Conservation (phyloP, 2,797 vertebrate genomes). For the Enoplosus armatus region DNA sequence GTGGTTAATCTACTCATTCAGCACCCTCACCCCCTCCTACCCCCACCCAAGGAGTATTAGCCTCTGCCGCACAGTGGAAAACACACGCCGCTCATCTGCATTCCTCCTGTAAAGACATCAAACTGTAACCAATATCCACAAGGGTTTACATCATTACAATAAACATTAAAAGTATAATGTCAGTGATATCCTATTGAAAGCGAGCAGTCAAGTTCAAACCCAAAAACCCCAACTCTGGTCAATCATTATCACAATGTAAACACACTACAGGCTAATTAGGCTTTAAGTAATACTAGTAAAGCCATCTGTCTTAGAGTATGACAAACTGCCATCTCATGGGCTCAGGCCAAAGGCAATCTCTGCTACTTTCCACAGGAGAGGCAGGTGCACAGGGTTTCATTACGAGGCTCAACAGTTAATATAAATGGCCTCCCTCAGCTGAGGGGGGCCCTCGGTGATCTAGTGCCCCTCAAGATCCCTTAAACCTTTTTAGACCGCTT, state of each 20-base stretch:
- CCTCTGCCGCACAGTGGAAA: conserved; percentile 75
- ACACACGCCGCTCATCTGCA: conserved; percentile 65
- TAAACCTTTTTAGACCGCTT: conserved; percentile 56
- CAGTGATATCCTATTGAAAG: conserved; percentile 48
- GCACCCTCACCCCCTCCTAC: conserved; percentile 38
- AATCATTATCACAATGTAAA: conserved; percentile 41
- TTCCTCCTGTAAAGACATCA: conserved; percentile 59
- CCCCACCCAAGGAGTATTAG: conserved; percentile 47
- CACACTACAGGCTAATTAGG: conserved; percentile 41
- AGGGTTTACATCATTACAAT: conserved; percentile 61
- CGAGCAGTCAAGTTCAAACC: conserved; percentile 6
- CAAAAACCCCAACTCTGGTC: conserved; percentile 13
- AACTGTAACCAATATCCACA: conserved; percentile 59
- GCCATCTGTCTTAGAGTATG: conserved; percentile 13
- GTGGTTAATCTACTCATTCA: conserved; percentile 76
- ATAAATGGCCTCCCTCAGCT: not conserved
- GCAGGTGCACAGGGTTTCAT: conserved; percentile 73
- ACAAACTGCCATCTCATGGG: conserved; percentile 32
- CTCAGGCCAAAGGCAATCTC: conserved; percentile 25
- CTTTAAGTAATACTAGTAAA: conserved; percentile 40
- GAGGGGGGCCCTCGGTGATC: conserved; percentile 8
- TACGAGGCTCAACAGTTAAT: conserved; percentile 26
- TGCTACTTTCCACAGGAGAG: conserved; percentile 33
- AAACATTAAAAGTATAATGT: conserved; percentile 52
- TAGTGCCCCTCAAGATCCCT: conserved; percentile 59